These are phyloP conservation scores for Trissolcus japonicus DNA, from an alignment of 2,888 invertebrate species.

Conservation along the genomic window DNA sequence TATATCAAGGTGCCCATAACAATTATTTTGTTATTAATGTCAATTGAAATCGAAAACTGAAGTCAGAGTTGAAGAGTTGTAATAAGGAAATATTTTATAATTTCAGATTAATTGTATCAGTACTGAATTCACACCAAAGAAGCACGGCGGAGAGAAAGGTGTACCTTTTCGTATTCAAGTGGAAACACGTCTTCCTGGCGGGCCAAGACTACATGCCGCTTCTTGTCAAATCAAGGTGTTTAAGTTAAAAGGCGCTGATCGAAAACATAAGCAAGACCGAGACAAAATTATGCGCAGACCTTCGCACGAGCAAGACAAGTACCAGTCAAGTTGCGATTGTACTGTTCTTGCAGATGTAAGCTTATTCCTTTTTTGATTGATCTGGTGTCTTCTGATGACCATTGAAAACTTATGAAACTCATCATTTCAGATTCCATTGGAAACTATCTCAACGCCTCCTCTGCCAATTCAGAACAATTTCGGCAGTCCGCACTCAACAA, in stretches of 20 bases:
- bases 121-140: conserved; percentile 98
- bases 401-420: background rate
- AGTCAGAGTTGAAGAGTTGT: background rate
- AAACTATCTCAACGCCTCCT: conserved; percentile 65
- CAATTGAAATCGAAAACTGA: too few relatives aligned
- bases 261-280: conserved; percentile 97
- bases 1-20: conserved; percentile 87
- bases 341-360: conserved; percentile 94
- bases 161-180: conserved; percentile 97
- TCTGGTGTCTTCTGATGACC: background rate
- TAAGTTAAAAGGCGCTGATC: conserved; percentile 97
- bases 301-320: conserved; percentile 90
- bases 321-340: conserved; percentile 96
- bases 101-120: conserved; percentile 92
- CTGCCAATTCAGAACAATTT: conserved; percentile 61
- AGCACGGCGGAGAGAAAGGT: conserved; percentile 98
- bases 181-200: conserved; percentile 86
- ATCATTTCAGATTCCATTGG: conserved; percentile 68
- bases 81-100: background rate
- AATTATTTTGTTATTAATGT: background rate
- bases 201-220: conserved; percentile 89
- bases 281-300: conserved; percentile 94
- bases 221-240: conserved; percentile 97
- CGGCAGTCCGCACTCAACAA: conserved; percentile 66
- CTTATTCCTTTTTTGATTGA: conserved; percentile 36